Evolutionary conservation across 2,113 vertebrate genomes (phyloP), one percentile per base, ranked within the genome.

Genomic region (Zosterops lateralis): DNA sequence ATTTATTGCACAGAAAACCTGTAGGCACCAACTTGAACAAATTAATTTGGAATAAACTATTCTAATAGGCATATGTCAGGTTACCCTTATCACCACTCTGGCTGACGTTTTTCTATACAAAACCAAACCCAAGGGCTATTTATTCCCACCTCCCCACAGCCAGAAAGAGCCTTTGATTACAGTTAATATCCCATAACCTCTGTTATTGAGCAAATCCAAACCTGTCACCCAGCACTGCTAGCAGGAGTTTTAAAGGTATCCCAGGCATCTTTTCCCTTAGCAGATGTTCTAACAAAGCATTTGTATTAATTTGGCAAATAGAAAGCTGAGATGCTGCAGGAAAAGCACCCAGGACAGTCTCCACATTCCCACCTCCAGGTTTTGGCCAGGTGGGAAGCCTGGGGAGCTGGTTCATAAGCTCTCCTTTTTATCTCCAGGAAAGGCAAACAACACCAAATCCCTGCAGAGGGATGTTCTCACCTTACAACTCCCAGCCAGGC

Each of bases 211-310:
- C 51, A 77, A 83, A 94, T 65, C 66, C 66, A 78, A 92, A 92
- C 38, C 47, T 90, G 88, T 71, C 50, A 65, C 47, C 66, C 66
- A 72, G 61, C 54, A 82, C 9, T 31, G 80, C 58, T 58, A 73
- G 84, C 50, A 79, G 40, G 53, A 91, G 26, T 32, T 84, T 82
- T 68, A 89, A 91, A 95, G 84, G 82, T 90, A 65, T 65, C 67
- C 16, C 31, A 91, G 54, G 28, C 54, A 72, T 82, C 70, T 75
- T 84, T 54, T 81, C 79, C 28, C 40, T 89, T 40, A 75, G 62
- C 38, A 95, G 54, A 58, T 47, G 61, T 75, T 73, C 81, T 80
- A 65, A 80, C 58, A 85, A 73, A 90, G 64, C 58, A 51, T 50
- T 68, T 82, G 54, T 54, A 78, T 87, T 84, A 40, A 68, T 70